phyloP scores from a whole-genome alignment of 23 tunicate genomes.

The Pegea sp. region DNA sequence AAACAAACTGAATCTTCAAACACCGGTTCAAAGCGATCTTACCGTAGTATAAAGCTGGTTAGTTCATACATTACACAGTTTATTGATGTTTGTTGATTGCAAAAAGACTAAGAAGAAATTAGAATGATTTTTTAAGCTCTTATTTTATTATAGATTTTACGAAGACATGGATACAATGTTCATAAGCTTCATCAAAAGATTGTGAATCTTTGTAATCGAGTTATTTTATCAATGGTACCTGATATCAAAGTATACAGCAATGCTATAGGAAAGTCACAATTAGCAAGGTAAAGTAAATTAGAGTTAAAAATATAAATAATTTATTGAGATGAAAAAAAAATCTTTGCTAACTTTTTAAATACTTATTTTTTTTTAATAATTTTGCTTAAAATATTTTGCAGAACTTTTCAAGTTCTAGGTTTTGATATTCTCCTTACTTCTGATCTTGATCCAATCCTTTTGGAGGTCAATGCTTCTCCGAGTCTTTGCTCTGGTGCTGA shows the following conservation, averaged over 20 bases:
- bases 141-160: not conserved
- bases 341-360: conserved; percentile 2
- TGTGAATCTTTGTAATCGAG: conserved; percentile 35
- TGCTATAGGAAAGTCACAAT: not conserved
- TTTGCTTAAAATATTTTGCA: not conserved
- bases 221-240: conserved; percentile 46
- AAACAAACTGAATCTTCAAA: conserved; percentile 33
- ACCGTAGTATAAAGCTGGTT: conserved; percentile 50
- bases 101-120: too few relatives aligned
- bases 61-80: not conserved
- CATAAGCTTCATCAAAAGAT: conserved; percentile 46
- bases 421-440: conserved; percentile 74
- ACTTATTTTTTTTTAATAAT: not conserved
- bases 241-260: conserved; percentile 22
- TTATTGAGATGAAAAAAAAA: not conserved
- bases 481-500: conserved; percentile 60
- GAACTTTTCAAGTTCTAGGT: conserved; percentile 83
- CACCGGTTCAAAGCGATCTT: conserved; percentile 74
- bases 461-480: conserved; percentile 83
- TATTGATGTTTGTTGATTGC: not conserved
- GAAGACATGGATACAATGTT: conserved; percentile 53
- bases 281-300: not conserved
- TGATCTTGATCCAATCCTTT: conserved; percentile 41
- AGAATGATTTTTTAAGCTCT: not conserved
- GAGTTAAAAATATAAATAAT: too few relatives aligned